Percentiles rank a stretch among this genome's conserved stretches.
These are phyloP conservation scores for Cephalopachus bancanus DNA, from an alignment of 2,797 vertebrate genomes.

Conservation along the genomic window DNA sequence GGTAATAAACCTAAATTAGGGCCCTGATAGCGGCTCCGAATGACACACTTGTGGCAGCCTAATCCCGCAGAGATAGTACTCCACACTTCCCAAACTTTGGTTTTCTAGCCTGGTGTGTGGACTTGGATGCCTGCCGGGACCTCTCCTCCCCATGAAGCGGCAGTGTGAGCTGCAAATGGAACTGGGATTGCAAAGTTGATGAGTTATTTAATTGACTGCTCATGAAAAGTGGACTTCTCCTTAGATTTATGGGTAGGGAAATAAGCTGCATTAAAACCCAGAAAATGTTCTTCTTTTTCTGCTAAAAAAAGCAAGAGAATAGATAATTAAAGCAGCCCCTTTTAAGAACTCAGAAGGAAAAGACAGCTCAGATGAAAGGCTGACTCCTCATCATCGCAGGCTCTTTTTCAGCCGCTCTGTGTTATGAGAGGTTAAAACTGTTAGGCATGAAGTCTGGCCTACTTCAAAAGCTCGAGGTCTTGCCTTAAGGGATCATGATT, in stretches of 20 bases:
- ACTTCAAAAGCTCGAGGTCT: constrained; percentile 44
- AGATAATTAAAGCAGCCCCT: constrained; percentile 62
- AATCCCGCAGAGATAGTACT: background rate
- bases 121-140: background rate
- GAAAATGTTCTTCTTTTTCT: background rate
- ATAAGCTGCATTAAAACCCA: constrained; percentile 35
- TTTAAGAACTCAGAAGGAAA: constrained; percentile 22
- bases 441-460: background rate
- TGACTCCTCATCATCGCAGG: background rate
- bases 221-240: constrained; percentile 40
- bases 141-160: background rate
- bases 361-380: constrained; percentile 39
- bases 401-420: background rate
- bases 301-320: constrained; percentile 62
- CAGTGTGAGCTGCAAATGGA: background rate
- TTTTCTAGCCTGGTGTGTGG: background rate
- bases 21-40: background rate
- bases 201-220: background rate
- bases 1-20: background rate
- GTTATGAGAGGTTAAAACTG: constrained; percentile 69
- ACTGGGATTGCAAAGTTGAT: background rate
- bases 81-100: background rate
- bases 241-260: constrained; percentile 57
- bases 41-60: background rate
- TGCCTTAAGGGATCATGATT: constrained; percentile 64